A percentile compares a stretch with the other conserved stretches of the same genome.
Conservation (phyloP, 2,888 invertebrate genomes). For the Crioceris asparagi region DNA sequence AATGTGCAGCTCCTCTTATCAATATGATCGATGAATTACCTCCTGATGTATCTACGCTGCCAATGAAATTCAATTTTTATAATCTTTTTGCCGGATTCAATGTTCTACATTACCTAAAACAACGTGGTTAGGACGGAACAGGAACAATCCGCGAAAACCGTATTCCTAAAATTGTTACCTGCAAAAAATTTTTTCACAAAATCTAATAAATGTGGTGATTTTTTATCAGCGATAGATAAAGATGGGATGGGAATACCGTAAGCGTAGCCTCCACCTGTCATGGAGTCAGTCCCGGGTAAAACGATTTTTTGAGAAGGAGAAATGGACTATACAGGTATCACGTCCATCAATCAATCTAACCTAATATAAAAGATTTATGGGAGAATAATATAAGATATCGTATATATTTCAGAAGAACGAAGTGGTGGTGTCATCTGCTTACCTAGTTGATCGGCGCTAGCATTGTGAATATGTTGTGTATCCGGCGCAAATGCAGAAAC, state of each 20-base stretch:
- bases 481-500: too few relatives aligned
- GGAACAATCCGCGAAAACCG: constrained; percentile 20
- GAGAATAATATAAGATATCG: constrained; percentile 13
- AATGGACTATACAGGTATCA: neutral
- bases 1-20: constrained; percentile 9
- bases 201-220: constrained; percentile 5
- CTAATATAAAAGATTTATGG: constrained; percentile 3
- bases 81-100: constrained; percentile 24
- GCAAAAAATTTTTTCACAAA: constrained; percentile 5
- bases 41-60: constrained; percentile 6
- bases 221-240: constrained; percentile 8
- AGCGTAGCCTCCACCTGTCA: constrained; percentile 12
- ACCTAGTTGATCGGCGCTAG: too few relatives aligned
- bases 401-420: constrained; percentile 10
- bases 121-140: constrained; percentile 17
- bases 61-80: constrained; percentile 8
- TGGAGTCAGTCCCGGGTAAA: constrained; percentile 7
- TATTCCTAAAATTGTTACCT: constrained; percentile 10
- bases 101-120: constrained; percentile 16
- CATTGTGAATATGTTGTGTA: too few relatives aligned
- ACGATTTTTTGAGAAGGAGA: constrained; percentile 6
- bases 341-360: neutral
- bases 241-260: constrained; percentile 18
- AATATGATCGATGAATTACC: constrained; percentile 12
- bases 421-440: constrained; percentile 13